phyloP scores from a whole-genome alignment of 1,140 invertebrate species.

The Hesperophylax magnus region DNA sequence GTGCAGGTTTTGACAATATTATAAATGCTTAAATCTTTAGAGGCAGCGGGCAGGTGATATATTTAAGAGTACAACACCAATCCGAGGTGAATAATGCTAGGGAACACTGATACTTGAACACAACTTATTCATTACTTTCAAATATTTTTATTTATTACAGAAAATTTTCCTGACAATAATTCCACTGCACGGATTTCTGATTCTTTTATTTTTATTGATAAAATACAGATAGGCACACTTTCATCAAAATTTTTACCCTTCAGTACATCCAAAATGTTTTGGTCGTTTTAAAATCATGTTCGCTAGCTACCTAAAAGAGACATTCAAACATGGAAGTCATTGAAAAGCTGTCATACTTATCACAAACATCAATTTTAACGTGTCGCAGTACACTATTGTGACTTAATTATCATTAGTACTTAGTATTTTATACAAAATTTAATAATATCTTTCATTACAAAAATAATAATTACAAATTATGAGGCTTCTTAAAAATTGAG shows the following conservation, averaged over 20 bases:
- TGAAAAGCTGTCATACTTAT: constrained; percentile 35
- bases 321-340: neutral
- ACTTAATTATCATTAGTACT: constrained; percentile 7
- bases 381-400: neutral
- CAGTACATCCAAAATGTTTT: constrained; percentile 15
- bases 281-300: constrained; percentile 10
- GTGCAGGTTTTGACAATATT: constrained; percentile 5
- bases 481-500: neutral
- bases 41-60: constrained; percentile 9
- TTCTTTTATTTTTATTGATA: neutral
- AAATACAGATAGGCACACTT: neutral
- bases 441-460: constrained; percentile 6
- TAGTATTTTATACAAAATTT: constrained; percentile 30
- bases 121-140: too few species aligned
- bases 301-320: neutral
- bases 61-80: neutral
- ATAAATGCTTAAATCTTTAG: constrained; percentile 27
- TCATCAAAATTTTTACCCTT: neutral
- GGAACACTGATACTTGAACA: neutral
- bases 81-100: neutral
- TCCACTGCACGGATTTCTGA: neutral
- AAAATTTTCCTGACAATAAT: too few species aligned
- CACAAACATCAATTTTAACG: constrained; percentile 26
- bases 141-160: too few species aligned
- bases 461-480: constrained; percentile 21